A percentile compares a stretch with the other conserved stretches of the same genome.
Conservation (phyloP, 2,888 invertebrate genomes). For the Arrhopalites spinosus region DNA sequence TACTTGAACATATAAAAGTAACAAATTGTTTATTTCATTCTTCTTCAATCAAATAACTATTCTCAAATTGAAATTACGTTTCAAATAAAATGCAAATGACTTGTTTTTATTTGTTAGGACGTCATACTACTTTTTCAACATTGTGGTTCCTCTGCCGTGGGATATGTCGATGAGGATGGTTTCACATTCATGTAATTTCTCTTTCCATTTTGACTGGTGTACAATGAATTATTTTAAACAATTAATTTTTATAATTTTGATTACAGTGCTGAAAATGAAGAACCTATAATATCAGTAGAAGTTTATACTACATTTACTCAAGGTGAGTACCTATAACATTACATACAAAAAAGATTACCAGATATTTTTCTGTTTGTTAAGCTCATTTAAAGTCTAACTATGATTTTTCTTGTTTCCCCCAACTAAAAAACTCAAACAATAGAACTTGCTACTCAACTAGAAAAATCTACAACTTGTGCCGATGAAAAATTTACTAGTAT, state of each 20-base stretch:
- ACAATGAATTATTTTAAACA: too few species aligned
- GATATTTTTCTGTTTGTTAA: too few species aligned
- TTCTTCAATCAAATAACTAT: neutral
- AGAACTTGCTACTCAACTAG: conserved; percentile 52
- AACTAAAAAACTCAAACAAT: too few species aligned
- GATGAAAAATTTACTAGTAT: conserved; percentile 55
- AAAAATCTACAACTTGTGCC: conserved; percentile 54
- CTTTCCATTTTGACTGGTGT: neutral
- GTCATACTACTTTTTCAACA: conserved; percentile 54
- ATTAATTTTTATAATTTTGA: too few species aligned
- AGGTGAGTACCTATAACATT: too few species aligned
- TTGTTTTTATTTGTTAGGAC: conserved; percentile 39
- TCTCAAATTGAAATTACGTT: neutral
- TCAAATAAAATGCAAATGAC: neutral
- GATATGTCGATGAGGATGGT: conserved; percentile 30
- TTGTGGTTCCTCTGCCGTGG: conserved; percentile 54
- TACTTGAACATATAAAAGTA: conserved; percentile 52
- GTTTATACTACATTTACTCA: conserved; percentile 47
- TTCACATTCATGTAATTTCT: conserved; percentile 43
- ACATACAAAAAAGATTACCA: too few species aligned
- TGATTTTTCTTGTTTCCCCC: too few species aligned
- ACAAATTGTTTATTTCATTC: neutral
- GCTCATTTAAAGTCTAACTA: too few species aligned
- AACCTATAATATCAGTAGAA: conserved; percentile 51
- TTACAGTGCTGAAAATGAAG: conserved; percentile 50